Evolutionary conservation across 2,113 vertebrate genomes (phyloP).

Genomic region (Baryphthengus martii): DNA sequence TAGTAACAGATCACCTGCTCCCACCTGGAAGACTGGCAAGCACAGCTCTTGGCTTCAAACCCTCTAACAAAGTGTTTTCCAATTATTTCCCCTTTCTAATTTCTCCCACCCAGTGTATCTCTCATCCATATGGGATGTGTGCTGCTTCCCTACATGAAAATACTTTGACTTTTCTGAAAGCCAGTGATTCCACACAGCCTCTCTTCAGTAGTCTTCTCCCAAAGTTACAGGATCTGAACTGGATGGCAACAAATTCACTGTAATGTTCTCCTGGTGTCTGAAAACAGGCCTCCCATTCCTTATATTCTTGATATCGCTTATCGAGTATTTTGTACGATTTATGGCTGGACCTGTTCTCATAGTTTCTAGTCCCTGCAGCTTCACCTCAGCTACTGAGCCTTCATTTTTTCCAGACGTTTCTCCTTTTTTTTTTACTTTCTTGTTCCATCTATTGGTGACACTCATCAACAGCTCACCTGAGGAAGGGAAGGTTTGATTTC

Average conservation of each 20-base stretch:
- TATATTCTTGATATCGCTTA: neutral
- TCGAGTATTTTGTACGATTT: neutral
- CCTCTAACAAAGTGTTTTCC: neutral
- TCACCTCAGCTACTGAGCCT: neutral
- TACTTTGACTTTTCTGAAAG: neutral
- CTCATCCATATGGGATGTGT: accelerated
- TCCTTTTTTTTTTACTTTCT: neutral
- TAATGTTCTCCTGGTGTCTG: neutral
- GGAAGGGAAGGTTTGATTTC: neutral
- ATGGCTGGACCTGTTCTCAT: neutral
- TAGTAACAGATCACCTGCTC: neutral
- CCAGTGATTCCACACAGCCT: neutral
- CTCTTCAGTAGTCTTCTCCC: neutral
- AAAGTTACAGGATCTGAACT: neutral
- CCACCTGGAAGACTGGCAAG: neutral
- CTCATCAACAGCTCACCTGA: neutral
- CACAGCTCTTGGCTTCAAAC: neutral
- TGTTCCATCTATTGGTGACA: neutral
- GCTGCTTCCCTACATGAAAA: neutral
- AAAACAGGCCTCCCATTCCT: neutral
- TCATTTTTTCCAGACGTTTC: neutral
- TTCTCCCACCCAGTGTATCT: neutral
- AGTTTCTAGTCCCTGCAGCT: neutral
- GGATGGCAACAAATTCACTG: neutral
- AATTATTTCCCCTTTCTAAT: neutral